Conservation (phyloP, 2,113 vertebrate genomes). For the Trichechus manatus region DNA sequence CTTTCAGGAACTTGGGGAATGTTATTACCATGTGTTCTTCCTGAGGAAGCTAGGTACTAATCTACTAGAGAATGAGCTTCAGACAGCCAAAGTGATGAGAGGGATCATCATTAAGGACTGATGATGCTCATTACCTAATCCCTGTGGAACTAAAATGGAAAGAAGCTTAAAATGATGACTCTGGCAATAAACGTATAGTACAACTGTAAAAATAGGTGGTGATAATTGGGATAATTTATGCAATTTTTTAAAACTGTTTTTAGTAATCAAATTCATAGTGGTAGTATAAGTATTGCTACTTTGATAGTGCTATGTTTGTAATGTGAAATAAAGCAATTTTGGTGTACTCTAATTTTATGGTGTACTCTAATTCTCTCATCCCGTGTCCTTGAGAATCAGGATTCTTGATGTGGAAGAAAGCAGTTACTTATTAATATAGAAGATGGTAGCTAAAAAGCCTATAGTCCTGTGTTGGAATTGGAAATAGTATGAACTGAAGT, state of each 20-base stretch:
- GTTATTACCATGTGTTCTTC: background rate
- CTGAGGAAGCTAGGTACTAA: background rate
- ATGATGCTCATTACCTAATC: background rate
- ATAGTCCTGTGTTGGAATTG: background rate
- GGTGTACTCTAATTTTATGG: background rate
- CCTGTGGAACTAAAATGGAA: background rate
- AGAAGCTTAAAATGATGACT: background rate
- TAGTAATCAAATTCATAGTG: background rate
- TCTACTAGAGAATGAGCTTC: background rate
- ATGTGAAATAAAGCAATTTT: conserved; percentile 4
- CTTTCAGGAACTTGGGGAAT: background rate
- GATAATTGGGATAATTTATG: background rate
- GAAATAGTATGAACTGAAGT: background rate
- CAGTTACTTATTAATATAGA: background rate
- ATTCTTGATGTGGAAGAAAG: background rate
- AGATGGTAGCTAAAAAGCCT: background rate
- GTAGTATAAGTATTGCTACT: background rate
- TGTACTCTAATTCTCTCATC: background rate
- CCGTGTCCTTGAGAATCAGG: background rate
- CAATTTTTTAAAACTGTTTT: background rate
- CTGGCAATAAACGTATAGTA: background rate
- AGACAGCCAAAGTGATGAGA: background rate
- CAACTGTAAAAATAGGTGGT: background rate
- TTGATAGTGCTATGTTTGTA: background rate
- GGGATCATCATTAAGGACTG: background rate